Evolutionary conservation across 2,888 invertebrate species (phyloP).

Genomic region (Campoplex capitator): DNA sequence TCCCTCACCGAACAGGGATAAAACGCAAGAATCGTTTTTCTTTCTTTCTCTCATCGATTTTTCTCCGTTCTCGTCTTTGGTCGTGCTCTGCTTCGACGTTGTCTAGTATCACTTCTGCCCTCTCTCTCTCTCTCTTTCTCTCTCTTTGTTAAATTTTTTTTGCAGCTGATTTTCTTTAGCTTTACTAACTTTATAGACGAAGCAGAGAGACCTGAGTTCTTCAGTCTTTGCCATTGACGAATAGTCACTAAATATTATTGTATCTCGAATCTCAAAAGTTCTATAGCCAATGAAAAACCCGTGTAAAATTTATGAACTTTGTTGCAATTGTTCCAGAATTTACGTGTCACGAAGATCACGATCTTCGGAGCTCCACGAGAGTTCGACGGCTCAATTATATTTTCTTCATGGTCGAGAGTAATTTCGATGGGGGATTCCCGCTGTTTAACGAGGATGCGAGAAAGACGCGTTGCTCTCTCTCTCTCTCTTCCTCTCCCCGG

Average conservation of each 20-base stretch:
- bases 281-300: background rate
- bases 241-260: background rate
- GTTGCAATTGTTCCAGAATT: slow-evolving; percentile 17
- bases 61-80: slow-evolving; percentile 37
- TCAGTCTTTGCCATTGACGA: slow-evolving; percentile 11
- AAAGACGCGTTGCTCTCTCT: slow-evolving; percentile 59
- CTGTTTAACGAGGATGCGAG: slow-evolving; percentile 77
- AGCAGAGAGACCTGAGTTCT: slow-evolving; percentile 23
- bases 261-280: background rate
- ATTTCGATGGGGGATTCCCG: slow-evolving; percentile 73
- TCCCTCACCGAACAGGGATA: slow-evolving; percentile 49
- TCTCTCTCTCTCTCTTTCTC: slow-evolving; percentile 3
- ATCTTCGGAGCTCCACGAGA: slow-evolving; percentile 15
- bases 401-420: slow-evolving; percentile 71
- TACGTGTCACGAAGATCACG: slow-evolving; percentile 16
- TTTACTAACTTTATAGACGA: slow-evolving; percentile 11
- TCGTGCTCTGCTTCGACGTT: slow-evolving; percentile 3
- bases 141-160: slow-evolving; percentile 1
- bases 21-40: slow-evolving; percentile 22
- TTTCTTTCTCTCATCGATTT: slow-evolving; percentile 25
- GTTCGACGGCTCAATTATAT: slow-evolving; percentile 79
- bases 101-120: slow-evolving; percentile 17
- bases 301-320: background rate
- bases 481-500: slow-evolving; percentile 14
- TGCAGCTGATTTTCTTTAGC: slow-evolving; percentile 2